A percentile compares a stretch with the other conserved stretches of the same genome.
Conservation (phyloP, 23 tunicate species). For the Halocynthia aurantium region DNA sequence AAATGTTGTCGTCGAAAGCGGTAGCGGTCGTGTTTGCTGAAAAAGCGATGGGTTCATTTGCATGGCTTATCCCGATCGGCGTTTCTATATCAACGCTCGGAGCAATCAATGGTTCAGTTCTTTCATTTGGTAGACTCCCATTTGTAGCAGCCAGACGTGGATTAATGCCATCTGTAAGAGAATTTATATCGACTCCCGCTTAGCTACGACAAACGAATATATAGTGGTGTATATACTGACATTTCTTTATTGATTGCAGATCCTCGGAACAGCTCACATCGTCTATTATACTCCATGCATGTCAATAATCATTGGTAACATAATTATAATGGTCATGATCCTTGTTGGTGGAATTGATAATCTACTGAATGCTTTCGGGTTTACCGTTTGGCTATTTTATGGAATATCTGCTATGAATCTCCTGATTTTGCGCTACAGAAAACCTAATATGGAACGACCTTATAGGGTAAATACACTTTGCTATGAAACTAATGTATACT, state of each 20-base stretch:
- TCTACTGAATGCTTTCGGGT: constrained; percentile 44
- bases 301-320: neutral
- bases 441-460: constrained; percentile 41
- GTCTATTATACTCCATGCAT: constrained; percentile 10
- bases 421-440: constrained; percentile 36
- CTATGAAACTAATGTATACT: no score
- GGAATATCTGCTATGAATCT: constrained; percentile 50
- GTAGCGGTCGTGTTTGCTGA: neutral
- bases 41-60: constrained; percentile 18
- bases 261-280: constrained; percentile 4
- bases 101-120: constrained; percentile 18
- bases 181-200: no score
- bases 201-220: no score
- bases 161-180: constrained; percentile 27
- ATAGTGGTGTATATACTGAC: no score
- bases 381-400: constrained; percentile 25
- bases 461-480: constrained; percentile 23
- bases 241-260: neutral
- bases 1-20: no score
- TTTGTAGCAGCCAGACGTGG: constrained; percentile 36
- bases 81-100: constrained; percentile 46
- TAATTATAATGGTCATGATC: neutral
- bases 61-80: constrained; percentile 29
- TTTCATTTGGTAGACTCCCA: constrained; percentile 3
- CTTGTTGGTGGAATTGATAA: constrained; percentile 40